Evolutionary conservation across 2,888 invertebrate genomes (phyloP), one percentile per base, ranked within the genome.

Genomic region (Vesta saturnalis): DNA sequence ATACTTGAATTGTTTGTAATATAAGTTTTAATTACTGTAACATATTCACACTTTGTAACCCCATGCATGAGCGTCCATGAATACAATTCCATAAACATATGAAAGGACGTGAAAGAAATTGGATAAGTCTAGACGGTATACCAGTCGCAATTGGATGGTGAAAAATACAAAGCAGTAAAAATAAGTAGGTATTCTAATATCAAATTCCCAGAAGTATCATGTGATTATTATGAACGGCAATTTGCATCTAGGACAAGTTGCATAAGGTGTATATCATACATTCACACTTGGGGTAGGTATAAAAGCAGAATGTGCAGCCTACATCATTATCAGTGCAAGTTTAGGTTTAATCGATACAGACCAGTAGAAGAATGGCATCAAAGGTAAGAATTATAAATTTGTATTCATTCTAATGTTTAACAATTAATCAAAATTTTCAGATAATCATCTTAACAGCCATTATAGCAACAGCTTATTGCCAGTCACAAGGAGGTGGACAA

Each of bases 121-220:
- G 22, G 18, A 65, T 46, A 59, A 55, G 65, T 60, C 65, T 60
- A 60, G 65, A 59, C 64, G 21, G 3, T 64, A 49, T 58, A 64
- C 57, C 49, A 49, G 64, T 59, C 14, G 14, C 52, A 23, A 61
- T 61, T 59, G 43, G 59, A 19, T 30, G n/a, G 64, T 16, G 65
- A 65, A 65, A 64, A 65, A 65, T 60, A 65, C 60, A 60, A 60
- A 65, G 39, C 55, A 58, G 43, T 67, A 57, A 35, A 62, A 69
- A 69, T 69, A n/a, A n/a, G 52, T 61, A 57, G 70, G 71, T 70
- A 66, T 62, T 61, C 30, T 18, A 68, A 68, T 73, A 72, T 76
- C 72, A 59, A 64, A 74, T 76, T 77, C 75, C 73, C 76, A 73
- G 71, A 74, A 69, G 74, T 76, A 77, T 76, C 75, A 71, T 76